These are phyloP conservation scores for Drosophila hamatofila DNA, from an alignment of 2,888 invertebrate species.

Conservation along the genomic window DNA sequence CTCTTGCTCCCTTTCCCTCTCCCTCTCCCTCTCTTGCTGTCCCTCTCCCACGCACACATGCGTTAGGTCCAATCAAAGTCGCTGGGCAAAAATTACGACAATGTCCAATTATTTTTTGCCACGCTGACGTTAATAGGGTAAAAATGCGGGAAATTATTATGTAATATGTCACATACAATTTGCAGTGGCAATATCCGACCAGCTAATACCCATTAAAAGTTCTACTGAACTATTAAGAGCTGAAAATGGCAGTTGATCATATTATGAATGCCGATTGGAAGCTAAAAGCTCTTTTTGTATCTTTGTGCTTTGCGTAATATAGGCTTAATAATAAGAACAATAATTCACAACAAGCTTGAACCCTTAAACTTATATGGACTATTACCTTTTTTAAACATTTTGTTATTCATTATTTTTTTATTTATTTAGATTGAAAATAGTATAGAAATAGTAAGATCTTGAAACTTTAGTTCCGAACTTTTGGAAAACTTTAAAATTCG, in stretches of 20 bases:
- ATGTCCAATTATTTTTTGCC: slow-evolving; percentile 69
- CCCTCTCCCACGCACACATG: slow-evolving; percentile 1
- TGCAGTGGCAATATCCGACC: not conserved
- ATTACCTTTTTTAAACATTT: too few species aligned
- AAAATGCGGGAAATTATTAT: slow-evolving; percentile 68
- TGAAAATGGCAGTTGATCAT: not conserved
- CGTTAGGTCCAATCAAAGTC: slow-evolving; percentile 50
- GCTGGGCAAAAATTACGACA: slow-evolving; percentile 54
- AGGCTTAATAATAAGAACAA: too few species aligned
- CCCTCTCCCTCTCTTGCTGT: not conserved
- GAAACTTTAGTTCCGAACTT: too few species aligned
- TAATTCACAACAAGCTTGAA: too few species aligned
- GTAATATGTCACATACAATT: slow-evolving; percentile 61
- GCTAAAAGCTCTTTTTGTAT: too few species aligned
- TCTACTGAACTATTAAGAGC: not conserved
- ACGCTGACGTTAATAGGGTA: slow-evolving; percentile 67
- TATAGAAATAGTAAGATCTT: too few species aligned
- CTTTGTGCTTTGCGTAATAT: too few species aligned
- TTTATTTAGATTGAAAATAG: too few species aligned
- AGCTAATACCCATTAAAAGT: slow-evolving; percentile 8
- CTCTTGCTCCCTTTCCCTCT: not conserved
- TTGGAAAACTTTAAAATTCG: too few species aligned
- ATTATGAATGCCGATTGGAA: not conserved
- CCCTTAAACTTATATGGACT: too few species aligned
- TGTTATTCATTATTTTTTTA: too few species aligned